These are phyloP conservation scores for Rhinichthys osculus DNA, from an alignment of 2,797 vertebrate species.

Conservation along the genomic window DNA sequence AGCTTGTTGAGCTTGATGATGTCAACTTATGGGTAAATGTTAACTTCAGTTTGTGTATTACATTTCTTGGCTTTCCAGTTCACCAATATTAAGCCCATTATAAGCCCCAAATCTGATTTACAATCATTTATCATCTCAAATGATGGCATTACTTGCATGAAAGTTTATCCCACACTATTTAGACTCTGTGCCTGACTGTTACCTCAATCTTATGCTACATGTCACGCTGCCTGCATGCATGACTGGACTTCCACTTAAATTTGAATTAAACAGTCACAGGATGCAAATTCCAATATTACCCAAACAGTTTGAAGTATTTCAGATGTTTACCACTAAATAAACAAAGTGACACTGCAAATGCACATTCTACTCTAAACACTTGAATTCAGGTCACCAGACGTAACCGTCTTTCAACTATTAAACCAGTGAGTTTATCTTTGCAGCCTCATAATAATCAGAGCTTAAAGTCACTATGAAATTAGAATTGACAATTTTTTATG, in stretches of 20 bases:
- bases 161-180: background rate
- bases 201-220: background rate
- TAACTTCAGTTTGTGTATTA: background rate
- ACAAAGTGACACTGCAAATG: background rate
- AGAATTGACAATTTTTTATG: background rate
- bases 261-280: background rate
- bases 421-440: background rate
- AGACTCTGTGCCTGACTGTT: background rate
- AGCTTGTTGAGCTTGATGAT: background rate
- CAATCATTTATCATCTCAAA: background rate
- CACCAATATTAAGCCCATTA: background rate
- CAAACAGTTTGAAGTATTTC: background rate
- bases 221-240: background rate
- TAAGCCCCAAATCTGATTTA: background rate
- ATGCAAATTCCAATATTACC: slow-evolving; percentile 18
- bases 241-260: slow-evolving; percentile 2
- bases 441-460: background rate
- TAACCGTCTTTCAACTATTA: background rate
- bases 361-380: background rate
- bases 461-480: background rate
- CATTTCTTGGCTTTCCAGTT: background rate
- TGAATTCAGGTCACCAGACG: background rate
- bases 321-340: slow-evolving; percentile 16
- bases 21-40: background rate
- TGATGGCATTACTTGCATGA: background rate